Evolutionary conservation across 2,113 vertebrate genomes (phyloP), one percentile per base, ranked within the genome.

Genomic region (Gymnogyps californianus): DNA sequence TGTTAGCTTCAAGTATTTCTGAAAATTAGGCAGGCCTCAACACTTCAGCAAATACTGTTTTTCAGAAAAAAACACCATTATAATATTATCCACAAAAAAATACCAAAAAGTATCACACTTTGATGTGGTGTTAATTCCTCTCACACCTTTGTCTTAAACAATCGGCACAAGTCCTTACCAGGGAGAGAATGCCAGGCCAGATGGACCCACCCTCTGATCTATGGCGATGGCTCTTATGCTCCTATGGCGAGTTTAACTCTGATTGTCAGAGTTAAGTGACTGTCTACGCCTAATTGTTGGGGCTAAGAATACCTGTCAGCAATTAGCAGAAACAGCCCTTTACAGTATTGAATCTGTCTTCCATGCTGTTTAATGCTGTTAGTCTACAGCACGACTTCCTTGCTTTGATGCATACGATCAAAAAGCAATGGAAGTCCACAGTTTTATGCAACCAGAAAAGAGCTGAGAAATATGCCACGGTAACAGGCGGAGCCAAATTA

Each of bases 141-240:
- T 46, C 57, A 52, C 51, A 66, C 14, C 19, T 72, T 62, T 17
- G 1, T 34, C 38, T 57, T 14, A 31, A 72, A 44, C 40, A 77
- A 77, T 4, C 0, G 0, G 49, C 76, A n/a, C 44, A 26, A 69
- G 21, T 46, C 76, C 28, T 69, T 7, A 32, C 5, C 11, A 40
- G 38, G 40, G 34, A 77, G 52, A 47, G 13, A 44, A 40, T 3
- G 15, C 34, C 65, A 85, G 51, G 47, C 61, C 66, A 67, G 75
- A 72, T 10, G 26, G 70, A 79, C 11, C 22, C 57, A 46, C n/a
- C 1, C 4, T 10, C 61, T 76, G 38, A 72, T 46, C 26, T 22
- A 13, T 16, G 1, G 2, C 0, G 1, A 81, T 0, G 16, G 47
- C n/a, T 81, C 58, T 18, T 22, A 40, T 3, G 12, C 59, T 91